Conservation (phyloP, 2,113 vertebrate genomes). For the Pterocles orientalis region DNA sequence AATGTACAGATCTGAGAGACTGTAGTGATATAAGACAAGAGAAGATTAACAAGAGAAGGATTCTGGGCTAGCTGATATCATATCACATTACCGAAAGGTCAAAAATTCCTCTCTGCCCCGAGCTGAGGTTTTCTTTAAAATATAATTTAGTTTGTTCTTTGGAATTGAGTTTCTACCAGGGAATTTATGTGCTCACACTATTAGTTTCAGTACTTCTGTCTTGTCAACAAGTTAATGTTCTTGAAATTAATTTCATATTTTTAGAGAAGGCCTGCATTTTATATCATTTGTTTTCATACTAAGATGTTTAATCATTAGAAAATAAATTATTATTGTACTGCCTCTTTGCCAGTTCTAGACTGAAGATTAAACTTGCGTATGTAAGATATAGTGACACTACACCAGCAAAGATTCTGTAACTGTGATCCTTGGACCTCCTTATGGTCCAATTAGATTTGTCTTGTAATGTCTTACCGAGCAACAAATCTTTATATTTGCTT, state of each 20-base stretch:
- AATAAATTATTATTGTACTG: background rate
- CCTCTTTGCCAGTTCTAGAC: background rate
- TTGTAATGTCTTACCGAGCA: background rate
- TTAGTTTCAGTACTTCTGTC: background rate
- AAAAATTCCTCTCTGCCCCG: background rate
- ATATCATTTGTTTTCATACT: background rate
- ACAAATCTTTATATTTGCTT: background rate
- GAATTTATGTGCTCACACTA: background rate
- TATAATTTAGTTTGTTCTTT: background rate
- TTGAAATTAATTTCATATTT: background rate
- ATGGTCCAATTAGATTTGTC: background rate
- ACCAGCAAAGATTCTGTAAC: background rate
- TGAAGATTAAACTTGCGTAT: background rate
- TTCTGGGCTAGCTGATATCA: background rate
- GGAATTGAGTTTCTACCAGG: background rate
- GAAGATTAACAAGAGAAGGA: background rate
- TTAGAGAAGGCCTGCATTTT: background rate
- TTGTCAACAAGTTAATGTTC: background rate
- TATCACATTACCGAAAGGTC: background rate
- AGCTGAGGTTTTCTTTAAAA: background rate
- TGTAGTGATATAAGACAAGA: fast-evolving
- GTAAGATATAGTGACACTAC: background rate
- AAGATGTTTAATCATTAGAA: background rate
- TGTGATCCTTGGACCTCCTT: background rate
- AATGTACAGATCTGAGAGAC: background rate